Evolutionary conservation across 2,797 vertebrate species (phyloP), one percentile per base, ranked within the genome.

Genomic region (Lycodopsis pacificus): DNA sequence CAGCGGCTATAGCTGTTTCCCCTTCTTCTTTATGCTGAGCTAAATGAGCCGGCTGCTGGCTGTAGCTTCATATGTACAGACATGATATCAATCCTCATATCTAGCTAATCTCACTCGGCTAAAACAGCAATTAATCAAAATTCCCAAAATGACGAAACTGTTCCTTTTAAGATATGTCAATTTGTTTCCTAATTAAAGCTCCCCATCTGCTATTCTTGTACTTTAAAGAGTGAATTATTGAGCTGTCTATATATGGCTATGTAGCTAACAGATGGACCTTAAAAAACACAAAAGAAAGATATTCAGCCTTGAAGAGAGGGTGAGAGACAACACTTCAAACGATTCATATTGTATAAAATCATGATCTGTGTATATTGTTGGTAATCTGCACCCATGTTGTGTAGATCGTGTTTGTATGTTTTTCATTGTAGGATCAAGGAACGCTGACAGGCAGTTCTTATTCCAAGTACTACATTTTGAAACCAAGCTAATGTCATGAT

Each of bases 141-240:
- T 42, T 67, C 20, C 15, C 12, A 40, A 51, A 75, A 69, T 73
- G 19, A 53, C 1, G 2, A 57, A 64, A 64, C 30, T 71, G 15
- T 61, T 34, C 9, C 36, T 56, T 58, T 66, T 32, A 73, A 75
- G 65, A 65, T 44, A 36, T 66, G 65, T 73, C 34, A 58, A 78
- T 84, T 79, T 80, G 74, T 66, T 69, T 71, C 25, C 49, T 57
- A 74, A 81, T 87, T 84, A 84, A 70, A 75, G 42, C 49, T 57
- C 8, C 42, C 66, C 76, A 78, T 87, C 79, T 82, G 62, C 49
- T 73, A 38, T 70, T 85, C 54, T 71, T 70, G n/a, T 42, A 53
- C 42, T 69, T 63, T 42, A 78, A 67, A 40, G 44, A 76, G 62
- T 66, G 49, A 83, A 44, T 72, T 68, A 85, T 65, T 57, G 42